Base-by-base conservation (phyloP, 2,113 vertebrate genomes). In the Leucoraja erinaceus region DNA sequence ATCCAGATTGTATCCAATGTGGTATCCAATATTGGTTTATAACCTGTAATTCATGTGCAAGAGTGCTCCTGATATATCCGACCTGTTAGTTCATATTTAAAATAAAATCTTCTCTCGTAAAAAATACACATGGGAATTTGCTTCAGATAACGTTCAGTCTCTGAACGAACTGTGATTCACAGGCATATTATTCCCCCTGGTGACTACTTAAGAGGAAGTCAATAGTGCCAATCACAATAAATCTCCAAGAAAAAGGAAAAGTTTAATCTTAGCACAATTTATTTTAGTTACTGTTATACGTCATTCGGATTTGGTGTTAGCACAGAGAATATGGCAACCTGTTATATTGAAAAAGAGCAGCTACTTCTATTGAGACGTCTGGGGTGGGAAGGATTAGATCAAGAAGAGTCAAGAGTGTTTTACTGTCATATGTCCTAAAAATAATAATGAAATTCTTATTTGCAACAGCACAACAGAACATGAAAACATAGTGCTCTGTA, bases 191-290 rank as follows among this genome's bases (percentile, higher is more conserved):
- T 90, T 86, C 84, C 61, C 59, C 28, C 81, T 31, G 3, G 88
- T 90, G 8, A 47, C 66, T 90, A 33, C 31, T 70, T 90, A 90
- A 22, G 9, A 68, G 18, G 63, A 90, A 33, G 88, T 70, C 31
- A 33, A 33, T 70, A 90, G 33, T 72, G 33, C 1, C 88, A 90
- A 90, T 90, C 88, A 90, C 9, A 90, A 70, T 70, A 38, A 70
- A 22, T 10, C 31, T 31, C 38, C 66, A 66, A 63, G 59, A 88
- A 59, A 31, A 88, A 88, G 61, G 28, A 88, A 88, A 61, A 14
- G 28, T 31, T 88, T 31, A 88, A 33, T 88, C 59, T 63, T 31
- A 22, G 28, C 56, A 14, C 8, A 88, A 16, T 88, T n/a, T 63
- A 88, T 66, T 63, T 63, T 88, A 61, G n/a, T 66, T 31, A 63